Conservation (phyloP, 1,140 invertebrate genomes). For the Sinonovacula constricta region DNA sequence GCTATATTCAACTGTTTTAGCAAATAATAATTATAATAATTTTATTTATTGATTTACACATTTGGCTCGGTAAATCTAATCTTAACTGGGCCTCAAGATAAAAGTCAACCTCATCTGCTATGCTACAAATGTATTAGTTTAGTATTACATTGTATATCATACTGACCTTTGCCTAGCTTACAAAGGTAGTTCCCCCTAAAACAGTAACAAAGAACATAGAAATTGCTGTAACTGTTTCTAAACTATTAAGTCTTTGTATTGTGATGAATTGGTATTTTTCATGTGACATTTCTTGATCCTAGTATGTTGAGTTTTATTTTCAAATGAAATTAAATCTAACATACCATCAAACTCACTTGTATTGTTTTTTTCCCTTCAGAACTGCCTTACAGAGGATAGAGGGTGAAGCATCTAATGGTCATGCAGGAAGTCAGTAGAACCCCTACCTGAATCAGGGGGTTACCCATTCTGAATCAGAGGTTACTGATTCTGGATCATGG, state of each 20-base stretch:
- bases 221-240: too few species aligned
- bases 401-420: constrained; percentile 30
- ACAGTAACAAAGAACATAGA: too few species aligned
- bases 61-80: not conserved
- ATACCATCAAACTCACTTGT: not conserved
- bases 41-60: not conserved
- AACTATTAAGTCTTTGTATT: not conserved
- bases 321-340: not conserved
- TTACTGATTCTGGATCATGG: too few species aligned
- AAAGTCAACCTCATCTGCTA: not conserved
- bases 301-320: not conserved
- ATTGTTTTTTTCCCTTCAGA: constrained; percentile 38
- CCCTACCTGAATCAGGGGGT: too few species aligned
- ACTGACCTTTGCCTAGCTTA: too few species aligned
- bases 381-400: constrained; percentile 44
- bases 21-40: not conserved
- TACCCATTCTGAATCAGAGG: too few species aligned
- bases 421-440: too few species aligned
- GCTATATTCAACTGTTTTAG: not conserved
- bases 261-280: not conserved
- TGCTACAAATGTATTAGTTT: not conserved
- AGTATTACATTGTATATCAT: not conserved
- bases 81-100: not conserved
- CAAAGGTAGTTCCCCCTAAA: too few species aligned
- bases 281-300: not conserved